Evolutionary conservation across 2,888 invertebrate species (phyloP).

Genomic region (Fabriciana adippe): DNA sequence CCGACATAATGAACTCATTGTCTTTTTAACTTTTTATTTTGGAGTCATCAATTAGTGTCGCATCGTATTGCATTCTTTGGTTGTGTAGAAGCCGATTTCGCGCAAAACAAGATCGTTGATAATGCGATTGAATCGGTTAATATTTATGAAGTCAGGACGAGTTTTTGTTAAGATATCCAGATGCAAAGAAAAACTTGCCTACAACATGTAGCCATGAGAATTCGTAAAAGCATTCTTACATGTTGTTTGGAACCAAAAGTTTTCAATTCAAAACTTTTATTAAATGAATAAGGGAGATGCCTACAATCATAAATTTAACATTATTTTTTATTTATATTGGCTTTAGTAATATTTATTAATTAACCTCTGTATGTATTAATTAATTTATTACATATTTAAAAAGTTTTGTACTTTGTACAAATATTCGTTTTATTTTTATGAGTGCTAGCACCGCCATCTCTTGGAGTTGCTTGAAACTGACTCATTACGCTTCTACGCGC

Average conservation of each 20-base stretch:
- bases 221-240: conserved; percentile 33
- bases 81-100: conserved; percentile 51
- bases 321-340: no score
- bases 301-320: neutral
- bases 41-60: conserved; percentile 55
- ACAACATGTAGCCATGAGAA: conserved; percentile 27
- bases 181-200: conserved; percentile 36
- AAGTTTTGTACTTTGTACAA: no score
- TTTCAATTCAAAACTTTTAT: neutral
- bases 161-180: conserved; percentile 39
- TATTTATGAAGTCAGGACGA: conserved; percentile 51
- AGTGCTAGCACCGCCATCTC: conserved; percentile 35
- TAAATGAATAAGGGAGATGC: neutral
- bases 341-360: no score
- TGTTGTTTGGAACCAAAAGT: conserved; percentile 17
- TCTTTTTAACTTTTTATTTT: conserved; percentile 40
- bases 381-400: no score
- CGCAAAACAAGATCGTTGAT: conserved; percentile 55
- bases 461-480: conserved; percentile 8
- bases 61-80: conserved; percentile 55
- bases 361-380: no score
- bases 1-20: conserved; percentile 43
- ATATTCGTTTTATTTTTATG: neutral
- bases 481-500: conserved; percentile 13
- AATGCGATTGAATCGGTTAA: conserved; percentile 66